A percentile compares a stretch with the other conserved stretches of the same genome.
These are phyloP conservation scores for Belonocnema kinseyi DNA, from an alignment of 1,140 invertebrate genomes.

Conservation along the genomic window DNA sequence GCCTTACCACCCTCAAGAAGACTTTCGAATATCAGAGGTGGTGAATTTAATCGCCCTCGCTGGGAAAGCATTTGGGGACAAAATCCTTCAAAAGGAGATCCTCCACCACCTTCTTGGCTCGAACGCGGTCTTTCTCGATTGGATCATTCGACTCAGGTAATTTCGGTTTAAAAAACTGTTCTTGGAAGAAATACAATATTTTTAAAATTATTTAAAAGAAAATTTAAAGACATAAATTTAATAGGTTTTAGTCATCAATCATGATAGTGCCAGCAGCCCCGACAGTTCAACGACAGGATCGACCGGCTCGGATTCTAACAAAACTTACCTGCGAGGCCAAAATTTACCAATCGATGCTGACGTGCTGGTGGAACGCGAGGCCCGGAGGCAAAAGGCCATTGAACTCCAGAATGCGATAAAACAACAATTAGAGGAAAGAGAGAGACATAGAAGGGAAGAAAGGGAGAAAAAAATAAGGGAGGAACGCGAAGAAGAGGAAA, in stretches of 20 bases:
- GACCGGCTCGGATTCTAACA: constrained; percentile 69
- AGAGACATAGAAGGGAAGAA: constrained; percentile 80
- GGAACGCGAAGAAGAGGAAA: constrained; percentile 81
- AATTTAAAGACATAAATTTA: background rate
- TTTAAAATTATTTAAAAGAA: too few relatives aligned
- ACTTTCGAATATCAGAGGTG: constrained; percentile 64
- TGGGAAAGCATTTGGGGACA: constrained; percentile 85
- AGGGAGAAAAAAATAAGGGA: constrained; percentile 78
- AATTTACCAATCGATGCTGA: constrained; percentile 83
- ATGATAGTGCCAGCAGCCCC: constrained; percentile 68
- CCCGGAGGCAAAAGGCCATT: constrained; percentile 81
- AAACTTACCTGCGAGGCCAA: constrained; percentile 82
- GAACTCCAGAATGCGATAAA: constrained; percentile 84
- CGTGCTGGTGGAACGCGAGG: constrained; percentile 81
- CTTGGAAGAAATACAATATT: too few relatives aligned
- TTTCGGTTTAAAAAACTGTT: background rate
- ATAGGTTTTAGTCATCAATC: constrained; percentile 71
- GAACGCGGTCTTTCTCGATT: constrained; percentile 77
- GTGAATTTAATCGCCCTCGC: constrained; percentile 79
- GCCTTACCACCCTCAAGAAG: constrained; percentile 64
- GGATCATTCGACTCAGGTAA: constrained; percentile 68
- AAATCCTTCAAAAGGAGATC: constrained; percentile 64
- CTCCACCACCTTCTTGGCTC: constrained; percentile 79
- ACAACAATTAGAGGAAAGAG: constrained; percentile 83
- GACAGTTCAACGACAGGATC: constrained; percentile 67